Evolutionary conservation across 2,888 invertebrate species (phyloP).

Genomic region (Drosophila demipolita): DNA sequence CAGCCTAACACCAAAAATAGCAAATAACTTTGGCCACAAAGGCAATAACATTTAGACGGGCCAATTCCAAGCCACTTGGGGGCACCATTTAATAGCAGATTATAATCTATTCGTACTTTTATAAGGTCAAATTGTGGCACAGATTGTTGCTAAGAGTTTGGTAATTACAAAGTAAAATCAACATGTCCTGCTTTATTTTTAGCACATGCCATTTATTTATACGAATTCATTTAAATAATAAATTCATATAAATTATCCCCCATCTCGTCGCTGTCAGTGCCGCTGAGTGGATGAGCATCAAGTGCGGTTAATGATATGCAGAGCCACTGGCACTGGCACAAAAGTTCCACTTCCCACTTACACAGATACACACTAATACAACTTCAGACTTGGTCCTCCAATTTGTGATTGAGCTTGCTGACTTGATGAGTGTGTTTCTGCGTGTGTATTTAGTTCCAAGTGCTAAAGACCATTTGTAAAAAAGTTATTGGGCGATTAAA

Average conservation of each 20-base stretch:
- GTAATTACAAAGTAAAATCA: constrained; percentile 30
- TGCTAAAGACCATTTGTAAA: background rate
- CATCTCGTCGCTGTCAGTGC: background rate
- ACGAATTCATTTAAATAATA: constrained; percentile 54
- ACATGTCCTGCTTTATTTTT: constrained; percentile 11
- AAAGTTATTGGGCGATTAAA: background rate
- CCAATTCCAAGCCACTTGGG: constrained; percentile 24
- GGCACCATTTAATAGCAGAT: constrained; percentile 28
- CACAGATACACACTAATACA: background rate
- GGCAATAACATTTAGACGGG: constrained; percentile 24
- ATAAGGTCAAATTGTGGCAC: constrained; percentile 19
- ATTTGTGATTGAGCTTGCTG: constrained; percentile 6
- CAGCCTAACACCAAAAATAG: constrained; percentile 5
- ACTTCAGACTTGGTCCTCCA: background rate
- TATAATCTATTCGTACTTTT: constrained; percentile 39
- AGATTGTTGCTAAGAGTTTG: constrained; percentile 5
- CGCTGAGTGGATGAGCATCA: constrained; percentile 17
- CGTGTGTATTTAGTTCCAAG: background rate
- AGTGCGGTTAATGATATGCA: constrained; percentile 30
- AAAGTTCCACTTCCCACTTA: constrained; percentile 1
- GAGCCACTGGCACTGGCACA: constrained; percentile 13
- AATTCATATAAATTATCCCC: constrained; percentile 6
- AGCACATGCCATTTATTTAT: constrained; percentile 60
- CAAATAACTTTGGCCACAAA: constrained; percentile 21
- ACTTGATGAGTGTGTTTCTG: background rate